Base-by-base conservation (phyloP, 2,888 invertebrate species). In the Drosophila demipolita region DNA sequence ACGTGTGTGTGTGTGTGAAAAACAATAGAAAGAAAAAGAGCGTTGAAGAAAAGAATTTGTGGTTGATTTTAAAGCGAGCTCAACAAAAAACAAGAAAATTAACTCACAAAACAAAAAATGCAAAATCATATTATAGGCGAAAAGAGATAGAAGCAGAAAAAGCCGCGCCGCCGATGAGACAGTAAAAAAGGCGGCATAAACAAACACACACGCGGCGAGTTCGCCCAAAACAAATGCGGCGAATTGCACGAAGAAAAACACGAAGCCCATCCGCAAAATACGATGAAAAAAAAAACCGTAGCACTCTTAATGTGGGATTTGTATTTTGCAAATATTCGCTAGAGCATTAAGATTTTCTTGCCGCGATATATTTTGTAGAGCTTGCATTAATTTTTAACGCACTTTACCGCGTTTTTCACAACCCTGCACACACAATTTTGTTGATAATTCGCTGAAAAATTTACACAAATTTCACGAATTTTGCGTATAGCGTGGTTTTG, bases 401-500 rank as follows among this genome's bases (percentile, higher is more conserved):
- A 76, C 63, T 90, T 86, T 83, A 71, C 78, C 65, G 72, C 84
- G 62, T 63, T 83, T 87, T 89, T 89, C 68, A 78, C 54, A 80
- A 67, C 76, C 38, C 73, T 71, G 68, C 74, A 73, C 68, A 62
- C 80, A 71, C 79, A 89, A 90, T 90, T 87, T 87, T 84, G 87
- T 90, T 87, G 87, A 87, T 87, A 90, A 89, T 78, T 89, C 55
- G 66, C 54, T 72, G 66, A 83, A 83, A 76, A 82, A 79, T 72
- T 75, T 82, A 75, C 73, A 88, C 87, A 78, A 85, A 87, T 83
- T 89, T 89, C 80, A 80, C 76, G 83, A 86, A 83, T 86, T 91
- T 91, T 80, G 82, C 87, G 83, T 85, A 90, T 88, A 91, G 91
- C 91, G 91, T 91, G 91, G 91, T 91, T 92, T 87, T 87, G 89